Conservation (phyloP, 2,888 invertebrate species). For the Trachelus iudaicus region DNA sequence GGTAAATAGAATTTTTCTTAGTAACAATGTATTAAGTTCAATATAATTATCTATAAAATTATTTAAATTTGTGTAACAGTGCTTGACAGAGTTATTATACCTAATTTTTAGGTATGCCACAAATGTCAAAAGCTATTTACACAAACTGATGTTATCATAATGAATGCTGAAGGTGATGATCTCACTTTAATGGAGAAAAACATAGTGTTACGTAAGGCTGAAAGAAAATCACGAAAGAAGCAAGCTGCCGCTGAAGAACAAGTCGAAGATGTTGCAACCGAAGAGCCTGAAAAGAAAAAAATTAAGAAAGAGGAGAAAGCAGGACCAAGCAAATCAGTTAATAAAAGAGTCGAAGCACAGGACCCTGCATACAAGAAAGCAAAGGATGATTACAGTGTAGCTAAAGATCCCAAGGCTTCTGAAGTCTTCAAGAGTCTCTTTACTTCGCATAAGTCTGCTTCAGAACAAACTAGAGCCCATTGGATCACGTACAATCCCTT, state of each 20-base stretch:
- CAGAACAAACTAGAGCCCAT: slow-evolving; percentile 89
- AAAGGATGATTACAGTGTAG: slow-evolving; percentile 85
- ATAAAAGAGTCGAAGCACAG: slow-evolving; percentile 52
- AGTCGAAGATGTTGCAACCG: slow-evolving; percentile 61
- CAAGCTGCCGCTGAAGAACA: slow-evolving; percentile 78
- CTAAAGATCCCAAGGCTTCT: slow-evolving; percentile 89
- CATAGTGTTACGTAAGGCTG: slow-evolving; percentile 71
- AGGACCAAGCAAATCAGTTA: slow-evolving; percentile 51
- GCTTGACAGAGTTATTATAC: not conserved
- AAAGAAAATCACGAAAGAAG: slow-evolving; percentile 76
- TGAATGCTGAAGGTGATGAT: slow-evolving; percentile 74
- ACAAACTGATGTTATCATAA: slow-evolving; percentile 83
- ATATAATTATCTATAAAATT: not conserved
- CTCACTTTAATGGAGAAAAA: slow-evolving; percentile 77
- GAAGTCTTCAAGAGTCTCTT: slow-evolving; percentile 96
- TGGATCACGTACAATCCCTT: slow-evolving; percentile 99
- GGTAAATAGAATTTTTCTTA: slow-evolving; percentile 68
- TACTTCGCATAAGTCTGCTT: slow-evolving; percentile 88
- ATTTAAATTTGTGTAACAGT: not conserved
- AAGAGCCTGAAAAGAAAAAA: slow-evolving; percentile 9
- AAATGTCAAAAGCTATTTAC: slow-evolving; percentile 84
- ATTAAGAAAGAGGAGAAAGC: slow-evolving; percentile 62
- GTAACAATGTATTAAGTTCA: not conserved
- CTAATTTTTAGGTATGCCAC: slow-evolving; percentile 50
- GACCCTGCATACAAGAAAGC: slow-evolving; percentile 83